These are phyloP conservation scores for Cerceris ruficornis DNA, from an alignment of 2,888 invertebrate species.

Conservation along the genomic window DNA sequence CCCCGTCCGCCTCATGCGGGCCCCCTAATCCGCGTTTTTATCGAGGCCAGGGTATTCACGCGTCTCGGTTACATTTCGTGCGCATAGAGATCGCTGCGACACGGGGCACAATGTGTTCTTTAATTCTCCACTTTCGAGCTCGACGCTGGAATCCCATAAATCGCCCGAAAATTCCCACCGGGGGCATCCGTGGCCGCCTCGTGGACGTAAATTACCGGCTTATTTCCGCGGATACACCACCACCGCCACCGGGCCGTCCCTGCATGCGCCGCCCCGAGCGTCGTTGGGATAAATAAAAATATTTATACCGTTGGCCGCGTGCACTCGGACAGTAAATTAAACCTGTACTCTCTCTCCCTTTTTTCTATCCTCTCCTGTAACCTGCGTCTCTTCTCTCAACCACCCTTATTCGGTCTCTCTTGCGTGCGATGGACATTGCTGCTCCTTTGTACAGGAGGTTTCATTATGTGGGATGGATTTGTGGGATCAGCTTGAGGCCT, in stretches of 20 bases:
- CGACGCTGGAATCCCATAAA: constrained; percentile 73
- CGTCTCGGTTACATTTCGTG: constrained; percentile 1
- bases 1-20: neutral
- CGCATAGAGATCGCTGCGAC: constrained; percentile 31
- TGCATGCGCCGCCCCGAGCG: constrained; percentile 39
- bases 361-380: constrained; percentile 2
- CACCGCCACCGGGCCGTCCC: constrained; percentile 9
- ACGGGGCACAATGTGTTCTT: constrained; percentile 71
- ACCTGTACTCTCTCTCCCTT: constrained; percentile 42
- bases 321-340: constrained; percentile 77
- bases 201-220: constrained; percentile 77
- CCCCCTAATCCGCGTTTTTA: constrained; percentile 71
- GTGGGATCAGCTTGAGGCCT: too few species aligned
- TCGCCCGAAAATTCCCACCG: constrained; percentile 74
- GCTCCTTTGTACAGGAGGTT: neutral
- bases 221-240: constrained; percentile 69
- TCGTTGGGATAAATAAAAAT: constrained; percentile 76
- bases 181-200: constrained; percentile 56
- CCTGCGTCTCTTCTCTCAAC: neutral
- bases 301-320: constrained; percentile 75
- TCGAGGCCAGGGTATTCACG: constrained; percentile 47
- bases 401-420: constrained; percentile 13
- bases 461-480: neutral
- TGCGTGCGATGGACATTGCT: neutral
- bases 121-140: constrained; percentile 72